phyloP scores from a whole-genome alignment of 2,113 vertebrate genomes.

The Nesospiza acunhae region DNA sequence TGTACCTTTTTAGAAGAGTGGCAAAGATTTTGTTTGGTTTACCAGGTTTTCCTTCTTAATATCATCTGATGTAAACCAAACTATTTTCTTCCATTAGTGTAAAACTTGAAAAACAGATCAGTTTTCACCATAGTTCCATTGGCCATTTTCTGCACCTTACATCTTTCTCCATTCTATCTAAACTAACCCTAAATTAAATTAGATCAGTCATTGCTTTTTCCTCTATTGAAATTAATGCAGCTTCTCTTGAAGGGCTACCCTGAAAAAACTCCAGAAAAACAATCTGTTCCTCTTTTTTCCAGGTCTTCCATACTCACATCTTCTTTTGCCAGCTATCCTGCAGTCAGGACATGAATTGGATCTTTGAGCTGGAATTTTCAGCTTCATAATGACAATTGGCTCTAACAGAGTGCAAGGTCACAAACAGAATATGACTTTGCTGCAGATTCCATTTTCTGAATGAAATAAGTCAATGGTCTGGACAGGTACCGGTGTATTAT shows the following conservation, averaged over 20 bases:
- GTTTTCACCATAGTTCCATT: neutral
- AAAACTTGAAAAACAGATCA: neutral
- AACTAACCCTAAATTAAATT: neutral
- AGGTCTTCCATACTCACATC: neutral
- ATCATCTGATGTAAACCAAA: neutral
- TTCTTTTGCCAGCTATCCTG: neutral
- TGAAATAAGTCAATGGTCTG: neutral
- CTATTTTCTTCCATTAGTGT: neutral
- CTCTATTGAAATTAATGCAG: neutral
- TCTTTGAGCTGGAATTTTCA: neutral
- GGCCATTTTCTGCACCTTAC: neutral
- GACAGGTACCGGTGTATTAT: neutral
- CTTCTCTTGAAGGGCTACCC: neutral
- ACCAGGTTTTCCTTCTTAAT: neutral
- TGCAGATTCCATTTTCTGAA: neutral
- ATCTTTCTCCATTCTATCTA: neutral
- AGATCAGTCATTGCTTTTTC: neutral
- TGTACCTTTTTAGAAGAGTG: neutral
- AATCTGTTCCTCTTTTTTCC: neutral
- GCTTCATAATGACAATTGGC: neutral
- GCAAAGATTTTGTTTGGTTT: neutral
- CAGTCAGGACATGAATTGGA: neutral
- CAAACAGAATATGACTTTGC: neutral
- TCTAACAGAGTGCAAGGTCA: neutral
- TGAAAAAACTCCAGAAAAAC: neutral